phyloP scores from a whole-genome alignment of 2,113 vertebrate species.

The Columbina picui region DNA sequence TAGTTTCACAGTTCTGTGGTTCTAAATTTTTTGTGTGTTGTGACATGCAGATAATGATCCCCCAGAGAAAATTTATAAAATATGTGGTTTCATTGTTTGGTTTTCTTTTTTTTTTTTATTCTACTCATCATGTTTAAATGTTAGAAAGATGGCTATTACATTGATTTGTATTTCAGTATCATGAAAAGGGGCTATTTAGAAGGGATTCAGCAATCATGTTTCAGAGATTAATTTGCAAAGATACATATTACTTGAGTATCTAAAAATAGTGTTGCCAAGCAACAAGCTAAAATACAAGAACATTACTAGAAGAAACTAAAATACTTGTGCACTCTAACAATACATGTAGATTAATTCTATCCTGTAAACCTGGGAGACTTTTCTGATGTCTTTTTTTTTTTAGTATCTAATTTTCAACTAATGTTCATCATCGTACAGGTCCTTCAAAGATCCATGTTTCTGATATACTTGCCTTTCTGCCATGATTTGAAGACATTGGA shows the following conservation, averaged over 20 bases:
- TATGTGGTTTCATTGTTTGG: background rate
- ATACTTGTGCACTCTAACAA: background rate
- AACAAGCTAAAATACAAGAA: conserved; percentile 57
- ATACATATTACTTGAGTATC: conserved; percentile 48
- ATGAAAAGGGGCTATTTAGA: conserved; percentile 27
- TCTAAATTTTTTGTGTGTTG: conserved; percentile 26
- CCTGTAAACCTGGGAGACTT: background rate
- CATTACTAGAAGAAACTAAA: conserved; percentile 22
- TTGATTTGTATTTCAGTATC: conserved; percentile 27
- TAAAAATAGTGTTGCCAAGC: conserved; percentile 58
- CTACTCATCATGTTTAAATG: conserved; percentile 27
- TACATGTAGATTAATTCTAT: background rate
- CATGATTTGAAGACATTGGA: conserved; percentile 3
- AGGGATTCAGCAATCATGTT: conserved; percentile 8
- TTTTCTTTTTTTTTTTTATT: background rate
- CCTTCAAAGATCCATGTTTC: conserved; percentile 13
- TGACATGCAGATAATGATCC: background rate
- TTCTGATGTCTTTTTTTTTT: background rate
- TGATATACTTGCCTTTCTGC: conserved; percentile 18
- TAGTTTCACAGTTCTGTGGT: background rate
- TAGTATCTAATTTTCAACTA: background rate
- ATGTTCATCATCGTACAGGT: background rate
- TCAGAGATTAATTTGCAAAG: conserved; percentile 60
- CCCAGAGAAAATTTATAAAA: conserved; percentile 12
- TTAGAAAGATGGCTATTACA: background rate